Evolutionary conservation across 2,888 invertebrate species (phyloP).

Genomic region (Callinectes sapidus): DNA sequence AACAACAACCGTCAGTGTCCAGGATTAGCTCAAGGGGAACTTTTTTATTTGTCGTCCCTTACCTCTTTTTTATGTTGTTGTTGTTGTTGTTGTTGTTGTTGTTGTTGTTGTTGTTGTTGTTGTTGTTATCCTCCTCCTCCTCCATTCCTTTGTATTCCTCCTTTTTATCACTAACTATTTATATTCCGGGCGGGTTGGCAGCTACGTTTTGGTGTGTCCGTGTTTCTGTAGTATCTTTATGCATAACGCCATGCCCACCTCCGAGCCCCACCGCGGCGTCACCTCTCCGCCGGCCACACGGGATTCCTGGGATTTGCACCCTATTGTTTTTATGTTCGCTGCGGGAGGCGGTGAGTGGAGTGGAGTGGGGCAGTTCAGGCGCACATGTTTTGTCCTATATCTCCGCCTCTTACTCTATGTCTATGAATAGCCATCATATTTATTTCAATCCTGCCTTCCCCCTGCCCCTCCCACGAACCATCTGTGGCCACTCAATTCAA

Average conservation of each 20-base stretch:
- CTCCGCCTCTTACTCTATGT: not conserved
- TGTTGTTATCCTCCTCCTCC: not conserved
- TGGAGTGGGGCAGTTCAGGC: not conserved
- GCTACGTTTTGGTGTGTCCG: not conserved
- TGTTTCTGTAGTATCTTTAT: not conserved
- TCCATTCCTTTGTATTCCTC: not conserved
- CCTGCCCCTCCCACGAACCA: not conserved
- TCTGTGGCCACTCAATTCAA: not conserved
- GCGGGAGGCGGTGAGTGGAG: not conserved
- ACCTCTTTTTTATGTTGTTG: not conserved
- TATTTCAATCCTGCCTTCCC: not conserved
- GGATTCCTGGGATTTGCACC: not conserved
- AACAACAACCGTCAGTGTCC: not conserved
- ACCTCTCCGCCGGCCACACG: not conserved
- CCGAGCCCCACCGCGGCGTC: not conserved
- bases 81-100: not conserved
- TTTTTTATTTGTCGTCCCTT: not conserved
- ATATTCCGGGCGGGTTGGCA: no score
- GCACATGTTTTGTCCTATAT: slow-evolving; percentile 1
- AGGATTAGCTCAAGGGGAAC: not conserved
- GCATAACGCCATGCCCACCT: not conserved
- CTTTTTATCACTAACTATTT: no score
- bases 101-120: not conserved
- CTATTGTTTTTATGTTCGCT: not conserved
- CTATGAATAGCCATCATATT: slow-evolving; percentile 12